Percentiles rank a stretch among this genome's conserved stretches.
Conservation (phyloP, 2,888 invertebrate species). For the Cactoblastis cactorum region DNA sequence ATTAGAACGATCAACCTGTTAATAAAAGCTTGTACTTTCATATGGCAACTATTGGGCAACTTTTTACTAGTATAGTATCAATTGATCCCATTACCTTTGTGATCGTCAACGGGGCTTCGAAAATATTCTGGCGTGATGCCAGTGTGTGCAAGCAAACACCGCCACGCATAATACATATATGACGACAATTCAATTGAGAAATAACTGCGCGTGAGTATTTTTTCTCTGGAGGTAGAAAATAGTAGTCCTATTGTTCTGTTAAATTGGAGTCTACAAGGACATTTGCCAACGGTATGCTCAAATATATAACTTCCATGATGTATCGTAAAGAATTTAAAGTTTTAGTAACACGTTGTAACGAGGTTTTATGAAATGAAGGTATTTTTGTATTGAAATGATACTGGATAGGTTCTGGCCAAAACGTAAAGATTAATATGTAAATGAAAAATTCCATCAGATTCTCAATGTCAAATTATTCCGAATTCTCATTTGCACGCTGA, state of each 20-base stretch:
- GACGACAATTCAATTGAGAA: constrained; percentile 45
- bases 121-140: constrained; percentile 62
- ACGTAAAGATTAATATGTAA: no score
- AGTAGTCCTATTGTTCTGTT: constrained; percentile 7
- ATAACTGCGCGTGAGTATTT: constrained; percentile 34
- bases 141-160: constrained; percentile 33
- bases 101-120: constrained; percentile 43
- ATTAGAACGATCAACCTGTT: no score
- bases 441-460: no score
- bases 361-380: neutral
- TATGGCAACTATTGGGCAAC: no score
- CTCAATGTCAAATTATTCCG: no score
- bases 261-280: neutral
- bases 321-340: neutral
- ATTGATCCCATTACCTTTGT: constrained; percentile 62
- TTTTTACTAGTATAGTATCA: constrained; percentile 22
- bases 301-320: constrained; percentile 1
- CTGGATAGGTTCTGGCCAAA: no score
- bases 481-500: no score
- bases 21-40: no score
- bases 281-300: neutral
- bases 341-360: neutral
- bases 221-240: constrained; percentile 13
- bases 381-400: no score
- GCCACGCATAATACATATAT: constrained; percentile 46